Conservation (phyloP, 23 tunicate species). For the Ascidia mentula region DNA sequence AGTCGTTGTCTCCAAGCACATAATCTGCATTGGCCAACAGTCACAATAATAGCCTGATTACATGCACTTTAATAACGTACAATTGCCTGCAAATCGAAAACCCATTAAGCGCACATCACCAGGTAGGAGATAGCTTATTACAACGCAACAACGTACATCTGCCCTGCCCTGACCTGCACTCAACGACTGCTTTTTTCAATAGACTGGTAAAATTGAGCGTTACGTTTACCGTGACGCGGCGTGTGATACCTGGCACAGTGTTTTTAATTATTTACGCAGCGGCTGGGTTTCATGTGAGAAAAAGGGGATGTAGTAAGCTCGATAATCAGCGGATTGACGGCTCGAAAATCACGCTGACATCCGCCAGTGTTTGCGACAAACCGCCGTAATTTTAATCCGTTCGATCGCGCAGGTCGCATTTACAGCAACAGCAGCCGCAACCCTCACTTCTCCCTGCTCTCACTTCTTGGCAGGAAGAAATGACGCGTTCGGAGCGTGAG, state of each 20-base stretch:
- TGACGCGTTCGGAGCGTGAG: not conserved
- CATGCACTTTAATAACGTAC: not conserved
- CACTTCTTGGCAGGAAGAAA: not conserved
- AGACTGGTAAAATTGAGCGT: no score
- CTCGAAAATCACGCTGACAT: not conserved
- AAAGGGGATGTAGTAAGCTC: not conserved
- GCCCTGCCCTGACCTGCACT: no score
- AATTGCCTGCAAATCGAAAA: not conserved
- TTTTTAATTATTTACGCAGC: not conserved
- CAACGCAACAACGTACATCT: no score
- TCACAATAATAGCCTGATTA: not conserved
- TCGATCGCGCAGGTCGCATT: not conserved
- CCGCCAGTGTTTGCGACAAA: not conserved
- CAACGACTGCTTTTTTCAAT: no score
- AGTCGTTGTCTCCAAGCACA: not conserved
- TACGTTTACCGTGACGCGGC: not conserved
- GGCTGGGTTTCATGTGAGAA: not conserved
- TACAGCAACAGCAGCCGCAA: not conserved
- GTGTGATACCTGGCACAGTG: not conserved
- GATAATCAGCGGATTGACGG: not conserved
- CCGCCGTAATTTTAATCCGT: no score
- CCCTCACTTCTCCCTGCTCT: not conserved
- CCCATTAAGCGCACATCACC: no score
- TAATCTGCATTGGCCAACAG: conserved; percentile 13
- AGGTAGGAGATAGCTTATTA: no score